phyloP scores from a whole-genome alignment of 2,113 vertebrate species.

The Tretioscincus oriximinensis region DNA sequence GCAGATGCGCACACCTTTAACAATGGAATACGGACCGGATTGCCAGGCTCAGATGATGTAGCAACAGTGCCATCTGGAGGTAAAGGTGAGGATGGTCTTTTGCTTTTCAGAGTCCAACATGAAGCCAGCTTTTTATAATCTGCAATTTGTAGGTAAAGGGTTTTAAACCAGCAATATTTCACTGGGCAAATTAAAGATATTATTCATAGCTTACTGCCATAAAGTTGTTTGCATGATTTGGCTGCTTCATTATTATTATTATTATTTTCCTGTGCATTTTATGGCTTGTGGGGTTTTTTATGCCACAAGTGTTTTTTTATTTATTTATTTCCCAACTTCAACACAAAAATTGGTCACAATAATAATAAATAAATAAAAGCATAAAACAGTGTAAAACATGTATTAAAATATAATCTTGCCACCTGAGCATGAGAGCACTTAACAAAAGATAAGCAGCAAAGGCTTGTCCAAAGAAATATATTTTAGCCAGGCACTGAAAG shows the following conservation, averaged over 20 bases:
- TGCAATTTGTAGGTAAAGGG: conserved; percentile 31
- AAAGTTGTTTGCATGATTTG: conserved; percentile 28
- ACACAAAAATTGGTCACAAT: no score
- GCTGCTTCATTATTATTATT: neutral
- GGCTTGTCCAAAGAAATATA: no score
- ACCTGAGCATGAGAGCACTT: no score
- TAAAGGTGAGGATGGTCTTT: conserved; percentile 84
- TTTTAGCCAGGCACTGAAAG: no score
- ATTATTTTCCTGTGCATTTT: neutral
- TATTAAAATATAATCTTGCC: no score
- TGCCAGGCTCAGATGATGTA: conserved; percentile 86
- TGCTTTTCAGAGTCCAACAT: conserved; percentile 49
- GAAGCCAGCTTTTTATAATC: conserved; percentile 4
- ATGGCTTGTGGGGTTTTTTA: neutral
- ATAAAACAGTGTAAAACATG: no score
- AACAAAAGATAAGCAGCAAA: no score
- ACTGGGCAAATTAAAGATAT: neutral
- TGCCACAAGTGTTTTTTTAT: no score
- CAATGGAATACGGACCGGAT: conserved; percentile 88
- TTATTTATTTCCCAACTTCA: no score
- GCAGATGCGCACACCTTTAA: conserved; percentile 91
- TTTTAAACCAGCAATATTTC: conserved; percentile 11
- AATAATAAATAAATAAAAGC: no score
- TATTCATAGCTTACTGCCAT: neutral
- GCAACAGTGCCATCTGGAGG: conserved; percentile 92